phyloP scores from a whole-genome alignment of 1,140 invertebrate genomes.

The Tetramorium alpestre region DNA sequence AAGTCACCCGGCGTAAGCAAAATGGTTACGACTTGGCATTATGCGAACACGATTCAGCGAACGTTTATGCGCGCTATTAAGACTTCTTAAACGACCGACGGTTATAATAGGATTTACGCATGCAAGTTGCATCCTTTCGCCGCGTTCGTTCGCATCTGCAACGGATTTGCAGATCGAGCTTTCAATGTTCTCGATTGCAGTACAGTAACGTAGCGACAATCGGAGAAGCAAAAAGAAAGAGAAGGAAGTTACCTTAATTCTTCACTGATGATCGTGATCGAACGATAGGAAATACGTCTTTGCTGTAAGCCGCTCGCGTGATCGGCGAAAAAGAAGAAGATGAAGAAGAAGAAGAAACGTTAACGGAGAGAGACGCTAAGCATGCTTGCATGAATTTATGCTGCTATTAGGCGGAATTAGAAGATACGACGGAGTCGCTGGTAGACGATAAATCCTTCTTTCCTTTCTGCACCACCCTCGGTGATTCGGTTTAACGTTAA shows the following conservation, averaged over 20 bases:
- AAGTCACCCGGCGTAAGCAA: neutral
- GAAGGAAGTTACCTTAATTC: neutral
- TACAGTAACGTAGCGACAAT: neutral
- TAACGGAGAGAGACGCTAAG: neutral
- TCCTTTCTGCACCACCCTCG: constrained; percentile 22
- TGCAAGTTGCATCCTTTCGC: neutral
- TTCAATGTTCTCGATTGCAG: neutral
- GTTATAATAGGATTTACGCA: neutral
- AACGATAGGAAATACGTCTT: neutral
- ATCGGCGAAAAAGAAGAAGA: neutral
- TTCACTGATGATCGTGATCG: neutral
- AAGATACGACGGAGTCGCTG: constrained; percentile 20
- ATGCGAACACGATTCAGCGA: neutral
- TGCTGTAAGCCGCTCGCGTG: neutral
- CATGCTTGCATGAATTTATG: constrained; percentile 22
- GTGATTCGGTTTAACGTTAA: constrained; percentile 21
- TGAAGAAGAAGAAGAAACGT: neutral
- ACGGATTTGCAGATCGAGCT: neutral
- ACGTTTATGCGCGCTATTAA: constrained; percentile 22
- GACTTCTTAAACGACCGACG: neutral
- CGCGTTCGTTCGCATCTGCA: neutral
- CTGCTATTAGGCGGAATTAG: constrained; percentile 32
- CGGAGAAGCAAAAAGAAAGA: neutral
- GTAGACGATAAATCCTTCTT: constrained; percentile 22
- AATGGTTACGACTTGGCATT: constrained; percentile 1